phyloP scores from a whole-genome alignment of 1,140 invertebrate species.

The Drosophila bocqueti region DNA sequence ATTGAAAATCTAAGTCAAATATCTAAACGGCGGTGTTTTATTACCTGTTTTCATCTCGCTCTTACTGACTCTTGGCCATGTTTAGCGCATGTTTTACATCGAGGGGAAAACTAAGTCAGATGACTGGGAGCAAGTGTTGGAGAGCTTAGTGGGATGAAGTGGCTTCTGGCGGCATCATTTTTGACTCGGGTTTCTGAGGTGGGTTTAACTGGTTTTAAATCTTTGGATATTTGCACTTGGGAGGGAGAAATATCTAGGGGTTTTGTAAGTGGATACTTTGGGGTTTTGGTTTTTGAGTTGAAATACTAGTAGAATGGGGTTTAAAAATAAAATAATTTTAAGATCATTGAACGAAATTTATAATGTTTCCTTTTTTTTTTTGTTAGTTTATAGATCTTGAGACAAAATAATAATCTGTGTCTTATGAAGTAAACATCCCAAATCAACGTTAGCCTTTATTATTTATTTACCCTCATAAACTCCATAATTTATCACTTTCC shows the following conservation, averaged over 20 bases:
- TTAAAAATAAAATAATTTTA: background rate
- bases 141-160: constrained; percentile 33
- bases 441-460: background rate
- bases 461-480: background rate
- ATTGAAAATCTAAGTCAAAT: constrained; percentile 79
- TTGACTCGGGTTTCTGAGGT: constrained; percentile 36
- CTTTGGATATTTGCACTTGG: background rate
- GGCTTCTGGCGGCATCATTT: constrained; percentile 15
- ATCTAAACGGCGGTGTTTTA: constrained; percentile 80
- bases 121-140: constrained; percentile 4
- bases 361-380: too few relatives aligned
- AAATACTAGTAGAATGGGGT: background rate
- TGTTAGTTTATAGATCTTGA: background rate
- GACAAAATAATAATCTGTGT: background rate
- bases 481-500: background rate
- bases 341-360: too few relatives aligned
- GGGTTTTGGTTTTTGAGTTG: background rate
- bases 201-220: constrained; percentile 30
- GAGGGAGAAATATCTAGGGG: background rate
- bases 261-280: constrained; percentile 10
- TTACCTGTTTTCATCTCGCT: constrained; percentile 62
- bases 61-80: constrained; percentile 35
- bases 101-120: constrained; percentile 11
- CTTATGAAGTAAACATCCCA: too few relatives aligned
- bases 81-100: constrained; percentile 64